Percentiles rank a stretch among this genome's conserved stretches.
Evolutionary conservation across 2,888 invertebrate genomes (phyloP).

Genomic region (Caenorhabditis plicata): DNA sequence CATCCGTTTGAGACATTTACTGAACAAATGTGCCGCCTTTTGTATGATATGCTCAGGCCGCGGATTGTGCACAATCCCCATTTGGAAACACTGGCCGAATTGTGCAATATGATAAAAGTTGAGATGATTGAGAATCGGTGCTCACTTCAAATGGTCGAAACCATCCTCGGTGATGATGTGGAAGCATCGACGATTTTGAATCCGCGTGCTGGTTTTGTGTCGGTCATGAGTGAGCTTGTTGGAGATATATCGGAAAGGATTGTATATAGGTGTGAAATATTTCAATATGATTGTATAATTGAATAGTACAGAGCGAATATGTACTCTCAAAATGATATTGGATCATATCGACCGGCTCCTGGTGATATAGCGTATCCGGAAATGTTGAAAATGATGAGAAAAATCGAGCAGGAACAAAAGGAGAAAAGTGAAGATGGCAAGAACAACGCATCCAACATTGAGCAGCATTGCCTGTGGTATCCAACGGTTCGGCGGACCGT

Average conservation of each 20-base stretch:
- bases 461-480: constrained; percentile 99
- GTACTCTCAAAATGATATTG: constrained; percentile 87
- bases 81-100: constrained; percentile 91
- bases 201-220: constrained; percentile 61
- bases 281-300: constrained; percentile 1
- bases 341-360: constrained; percentile 78
- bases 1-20: constrained; percentile 55
- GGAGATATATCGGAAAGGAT: constrained; percentile 90
- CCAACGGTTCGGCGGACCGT: constrained; percentile 92
- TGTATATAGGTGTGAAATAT: constrained; percentile 75
- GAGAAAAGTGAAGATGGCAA: constrained; percentile 13
- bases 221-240: constrained; percentile 60
- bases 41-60: constrained; percentile 88
- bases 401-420: constrained; percentile 50
- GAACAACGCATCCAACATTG: constrained; percentile 80
- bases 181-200: constrained; percentile 34
- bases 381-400: constrained; percentile 94
- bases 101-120: constrained; percentile 85
- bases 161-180: constrained; percentile 33
- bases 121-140: constrained; percentile 68
- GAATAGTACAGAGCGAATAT: constrained; percentile 67
- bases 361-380: constrained; percentile 98
- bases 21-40: constrained; percentile 52
- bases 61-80: constrained; percentile 94
- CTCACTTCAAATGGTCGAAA: constrained; percentile 32